These are phyloP conservation scores for Ericerus pela DNA, from an alignment of 1,140 invertebrate species.

Conservation along the genomic window DNA sequence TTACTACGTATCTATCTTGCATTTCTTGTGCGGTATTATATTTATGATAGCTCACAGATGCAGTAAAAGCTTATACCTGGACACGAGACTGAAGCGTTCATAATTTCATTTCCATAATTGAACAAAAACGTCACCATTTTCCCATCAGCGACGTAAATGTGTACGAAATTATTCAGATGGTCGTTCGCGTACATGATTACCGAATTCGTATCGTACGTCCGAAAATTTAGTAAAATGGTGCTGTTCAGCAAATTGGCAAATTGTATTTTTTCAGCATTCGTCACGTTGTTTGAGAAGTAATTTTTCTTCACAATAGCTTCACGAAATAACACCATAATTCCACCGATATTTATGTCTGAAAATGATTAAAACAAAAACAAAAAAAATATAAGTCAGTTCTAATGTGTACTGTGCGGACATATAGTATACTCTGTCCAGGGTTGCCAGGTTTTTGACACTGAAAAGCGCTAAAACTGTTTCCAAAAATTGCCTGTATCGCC, in stretches of 20 bases:
- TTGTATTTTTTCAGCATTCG: constrained; percentile 43
- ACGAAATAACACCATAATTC: constrained; percentile 68
- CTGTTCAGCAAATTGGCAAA: constrained; percentile 44
- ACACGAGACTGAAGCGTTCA: constrained; percentile 58
- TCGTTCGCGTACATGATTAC: constrained; percentile 82
- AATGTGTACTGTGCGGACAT: too few relatives aligned
- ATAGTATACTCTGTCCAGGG: too few relatives aligned
- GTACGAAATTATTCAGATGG: constrained; percentile 84
- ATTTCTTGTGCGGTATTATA: neutral
- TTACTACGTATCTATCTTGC: neutral
- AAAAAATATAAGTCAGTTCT: too few relatives aligned
- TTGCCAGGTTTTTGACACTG: too few relatives aligned
- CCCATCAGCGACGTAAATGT: constrained; percentile 65
- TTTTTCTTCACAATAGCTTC: constrained; percentile 64
- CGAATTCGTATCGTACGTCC: constrained; percentile 68
- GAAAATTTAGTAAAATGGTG: constrained; percentile 67
- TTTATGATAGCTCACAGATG: constrained; percentile 15
- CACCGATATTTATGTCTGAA: constrained; percentile 78
- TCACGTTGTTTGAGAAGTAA: constrained; percentile 45
- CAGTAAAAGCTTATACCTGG: constrained; percentile 35
- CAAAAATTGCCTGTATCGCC: too few relatives aligned
- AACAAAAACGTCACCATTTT: constrained; percentile 63
- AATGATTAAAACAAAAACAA: too few relatives aligned
- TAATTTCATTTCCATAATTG: constrained; percentile 62
- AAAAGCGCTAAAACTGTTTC: too few relatives aligned